Evolutionary conservation across 2,888 invertebrate genomes (phyloP), one percentile per base, ranked within the genome.

Genomic region (Acanthosepion lycidas): DNA sequence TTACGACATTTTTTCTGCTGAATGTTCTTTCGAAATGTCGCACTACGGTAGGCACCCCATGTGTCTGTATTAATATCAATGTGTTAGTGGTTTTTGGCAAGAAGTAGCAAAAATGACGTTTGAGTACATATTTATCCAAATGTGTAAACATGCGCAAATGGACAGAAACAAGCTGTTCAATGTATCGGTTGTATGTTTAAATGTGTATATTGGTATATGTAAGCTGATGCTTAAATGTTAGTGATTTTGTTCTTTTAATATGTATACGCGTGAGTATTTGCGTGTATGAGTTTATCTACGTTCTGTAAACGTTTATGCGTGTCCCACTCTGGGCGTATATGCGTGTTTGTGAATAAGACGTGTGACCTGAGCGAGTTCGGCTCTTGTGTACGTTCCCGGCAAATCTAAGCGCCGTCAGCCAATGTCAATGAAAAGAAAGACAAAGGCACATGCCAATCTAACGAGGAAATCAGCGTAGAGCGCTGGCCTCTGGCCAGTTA

Each of bases 381-480:
- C 18, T 78, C 78, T n/a, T 78, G n/a, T 78, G 78, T 78, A n/a
- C 78, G 78, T 78, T 78, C n/a, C 78, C n/a, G 78, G n/a, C n/a
- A 78, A 78, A 78, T 78, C n/a, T n/a, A n/a, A n/a, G 15, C n/a
- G n/a, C 78, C 78, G 78, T 78, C 15, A n/a, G 78, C 78, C 78
- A 78, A 78, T 78, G 78, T 78, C 78, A 78, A 78, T n/a, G 78
- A 15, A 78, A 78, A 78, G 78, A 78, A 78, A 78, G 78, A 78
- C 78, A 78, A 78, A 78, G 78, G 9, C 78, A 12, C 78, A 33
- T 78, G 78, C 78, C 78, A 78, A 78, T 78, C 78, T 78, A 33
- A 78, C 78, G 78, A 78, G 78, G 78, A 78, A 78, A 78, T 78
- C 78, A n/a, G 78, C 78, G 78, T n/a, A 78, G 78, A 78, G 78